phyloP scores from a whole-genome alignment of 2,888 invertebrate genomes.

The Homarus gammarus region DNA sequence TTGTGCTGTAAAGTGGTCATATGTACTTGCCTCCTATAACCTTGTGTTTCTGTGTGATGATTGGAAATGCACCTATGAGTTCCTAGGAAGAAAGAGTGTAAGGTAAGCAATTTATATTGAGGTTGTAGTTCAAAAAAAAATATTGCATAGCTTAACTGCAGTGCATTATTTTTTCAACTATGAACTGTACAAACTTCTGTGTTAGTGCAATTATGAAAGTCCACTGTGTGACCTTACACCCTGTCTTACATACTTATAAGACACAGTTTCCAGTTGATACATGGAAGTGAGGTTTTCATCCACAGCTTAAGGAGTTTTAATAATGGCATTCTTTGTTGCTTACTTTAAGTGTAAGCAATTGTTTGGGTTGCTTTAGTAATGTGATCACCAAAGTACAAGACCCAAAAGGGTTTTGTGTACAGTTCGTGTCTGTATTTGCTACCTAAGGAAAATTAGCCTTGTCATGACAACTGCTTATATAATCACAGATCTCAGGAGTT shows the following conservation, averaged over 20 bases:
- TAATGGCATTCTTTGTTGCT: constrained; percentile 6
- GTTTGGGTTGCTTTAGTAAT: constrained; percentile 23
- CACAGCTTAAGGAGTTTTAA: constrained; percentile 9
- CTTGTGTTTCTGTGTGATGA: constrained; percentile 41
- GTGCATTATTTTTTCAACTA: constrained; percentile 51
- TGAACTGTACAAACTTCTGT: constrained; percentile 29
- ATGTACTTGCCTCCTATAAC: constrained; percentile 36
- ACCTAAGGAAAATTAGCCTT: constrained; percentile 15
- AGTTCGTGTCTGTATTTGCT: constrained; percentile 15
- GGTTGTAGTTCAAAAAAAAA: constrained; percentile 37
- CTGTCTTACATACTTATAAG: constrained; percentile 57
- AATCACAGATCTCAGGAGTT: background rate
- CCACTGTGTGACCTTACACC: constrained; percentile 51
- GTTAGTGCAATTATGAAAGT: constrained; percentile 32
- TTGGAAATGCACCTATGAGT: constrained; percentile 51
- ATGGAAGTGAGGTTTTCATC: constrained; percentile 31
- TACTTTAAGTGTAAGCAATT: constrained; percentile 21
- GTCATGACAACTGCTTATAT: background rate
- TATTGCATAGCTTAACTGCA: constrained; percentile 47
- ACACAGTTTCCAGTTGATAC: constrained; percentile 53
- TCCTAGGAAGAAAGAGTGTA: constrained; percentile 61
- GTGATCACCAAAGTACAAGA: constrained; percentile 41
- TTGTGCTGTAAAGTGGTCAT: constrained; percentile 32
- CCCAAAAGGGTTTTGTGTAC: constrained; percentile 11
- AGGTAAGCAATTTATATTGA: constrained; percentile 49